Percentiles rank a stretch among this genome's conserved stretches.
Evolutionary conservation across 2,888 invertebrate species (phyloP).

Genomic region (Beris chalybata): DNA sequence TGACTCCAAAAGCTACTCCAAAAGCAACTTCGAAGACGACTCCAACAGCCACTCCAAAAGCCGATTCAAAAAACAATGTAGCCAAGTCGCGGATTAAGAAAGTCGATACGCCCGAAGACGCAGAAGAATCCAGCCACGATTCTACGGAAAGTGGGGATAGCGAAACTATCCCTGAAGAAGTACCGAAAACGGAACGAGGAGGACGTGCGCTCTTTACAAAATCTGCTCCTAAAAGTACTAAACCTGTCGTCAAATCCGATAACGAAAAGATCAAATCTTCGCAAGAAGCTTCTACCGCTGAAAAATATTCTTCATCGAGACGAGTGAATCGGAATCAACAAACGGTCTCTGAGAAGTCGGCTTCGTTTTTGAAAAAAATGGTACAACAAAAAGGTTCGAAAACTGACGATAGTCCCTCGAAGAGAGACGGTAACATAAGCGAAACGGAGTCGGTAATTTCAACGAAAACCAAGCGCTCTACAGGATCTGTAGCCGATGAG

Average conservation of each 20-base stretch:
- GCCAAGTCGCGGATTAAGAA: background rate
- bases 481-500: slow-evolving; percentile 39
- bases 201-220: background rate
- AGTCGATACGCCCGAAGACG: background rate
- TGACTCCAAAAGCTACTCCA: slow-evolving; percentile 2
- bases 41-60: background rate
- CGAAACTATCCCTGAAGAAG: background rate
- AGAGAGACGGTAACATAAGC: slow-evolving; percentile 41
- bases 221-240: background rate
- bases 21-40: background rate
- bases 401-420: slow-evolving; percentile 35
- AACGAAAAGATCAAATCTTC: background rate
- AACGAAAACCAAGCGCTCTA: slow-evolving; percentile 37
- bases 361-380: slow-evolving; percentile 2
- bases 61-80: background rate
- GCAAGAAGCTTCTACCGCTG: background rate
- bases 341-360: slow-evolving; percentile 44
- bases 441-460: slow-evolving; percentile 46
- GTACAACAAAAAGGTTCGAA: slow-evolving; percentile 36
- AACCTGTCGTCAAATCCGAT: slow-evolving; percentile 26
- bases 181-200: background rate
- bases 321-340: slow-evolving; percentile 47
- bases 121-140: no score
- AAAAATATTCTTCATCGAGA: slow-evolving; percentile 39
- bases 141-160: no score